A percentile compares a stretch with the other conserved stretches of the same genome.
Evolutionary conservation across 2,888 invertebrate species (phyloP).

Genomic region (Cephus runcator): DNA sequence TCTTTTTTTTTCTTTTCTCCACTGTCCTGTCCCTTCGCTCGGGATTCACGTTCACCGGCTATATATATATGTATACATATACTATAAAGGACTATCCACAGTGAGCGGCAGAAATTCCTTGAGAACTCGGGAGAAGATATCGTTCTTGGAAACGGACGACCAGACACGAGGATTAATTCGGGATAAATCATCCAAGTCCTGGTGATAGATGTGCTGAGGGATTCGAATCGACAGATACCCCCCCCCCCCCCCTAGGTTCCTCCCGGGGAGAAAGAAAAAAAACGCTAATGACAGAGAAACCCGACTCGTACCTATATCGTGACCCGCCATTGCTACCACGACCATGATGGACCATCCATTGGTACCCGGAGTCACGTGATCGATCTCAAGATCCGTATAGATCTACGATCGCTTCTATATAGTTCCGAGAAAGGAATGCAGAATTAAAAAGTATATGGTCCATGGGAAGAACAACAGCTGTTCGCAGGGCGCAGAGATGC

Average conservation of each 20-base stretch:
- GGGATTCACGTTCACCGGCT: neutral
- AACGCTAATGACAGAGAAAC: neutral
- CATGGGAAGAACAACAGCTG: neutral
- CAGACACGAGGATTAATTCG: conserved; percentile 15
- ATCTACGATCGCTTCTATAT: too few relatives aligned
- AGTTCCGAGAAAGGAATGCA: too few relatives aligned
- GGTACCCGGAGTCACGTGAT: neutral
- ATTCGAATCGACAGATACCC: conserved; percentile 14
- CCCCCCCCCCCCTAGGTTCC: neutral
- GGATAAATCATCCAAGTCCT: conserved; percentile 16
- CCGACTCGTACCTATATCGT: neutral
- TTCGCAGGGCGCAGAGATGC: neutral
- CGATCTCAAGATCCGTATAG: neutral
- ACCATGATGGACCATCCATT: neutral
- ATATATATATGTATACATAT: neutral
- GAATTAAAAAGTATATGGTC: neutral
- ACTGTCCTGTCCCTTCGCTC: neutral
- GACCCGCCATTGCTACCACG: neutral
- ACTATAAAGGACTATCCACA: neutral
- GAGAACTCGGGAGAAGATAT: neutral
- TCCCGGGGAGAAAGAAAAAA: too few relatives aligned
- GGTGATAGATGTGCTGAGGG: conserved; percentile 17
- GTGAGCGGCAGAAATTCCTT: neutral
- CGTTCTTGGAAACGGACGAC: neutral
- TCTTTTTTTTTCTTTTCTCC: neutral